Evolutionary conservation across 1,140 invertebrate genomes (phyloP).

Genomic region (Drosophila lini): DNA sequence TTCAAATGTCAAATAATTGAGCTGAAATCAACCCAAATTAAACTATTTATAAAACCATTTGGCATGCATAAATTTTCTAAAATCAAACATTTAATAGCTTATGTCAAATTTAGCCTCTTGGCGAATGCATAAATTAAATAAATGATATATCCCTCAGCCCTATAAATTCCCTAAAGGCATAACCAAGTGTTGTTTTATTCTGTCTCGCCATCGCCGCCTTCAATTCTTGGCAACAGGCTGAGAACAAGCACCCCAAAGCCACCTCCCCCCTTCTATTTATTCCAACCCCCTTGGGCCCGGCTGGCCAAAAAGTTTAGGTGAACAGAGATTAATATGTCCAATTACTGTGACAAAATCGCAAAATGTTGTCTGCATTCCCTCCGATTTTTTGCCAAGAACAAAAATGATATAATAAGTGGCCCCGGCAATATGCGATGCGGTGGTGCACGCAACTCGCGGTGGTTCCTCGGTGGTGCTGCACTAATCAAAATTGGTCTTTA

Average conservation of each 20-base stretch:
- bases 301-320: constrained; percentile 57
- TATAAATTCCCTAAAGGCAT: constrained; percentile 26
- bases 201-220: constrained; percentile 42
- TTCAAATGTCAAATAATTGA: not conserved
- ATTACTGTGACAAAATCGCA: constrained; percentile 84
- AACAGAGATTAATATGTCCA: constrained; percentile 84
- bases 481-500: not conserved
- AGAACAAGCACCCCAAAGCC: constrained; percentile 31
- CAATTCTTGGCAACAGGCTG: constrained; percentile 49
- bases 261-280: constrained; percentile 19
- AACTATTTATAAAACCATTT: not conserved
- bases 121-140: constrained; percentile 14
- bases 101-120: constrained; percentile 14
- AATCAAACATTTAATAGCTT: constrained; percentile 16
- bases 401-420: constrained; percentile 78
- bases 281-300: constrained; percentile 24
- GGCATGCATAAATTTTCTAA: not conserved
- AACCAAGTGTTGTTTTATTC: constrained; percentile 9
- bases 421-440: constrained; percentile 42
- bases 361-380: constrained; percentile 79
- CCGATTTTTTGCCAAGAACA: constrained; percentile 45
- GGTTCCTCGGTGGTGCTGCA: constrained; percentile 14
- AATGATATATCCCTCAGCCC: constrained; percentile 29
- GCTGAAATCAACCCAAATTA: not conserved
- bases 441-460: constrained; percentile 28